Base-by-base conservation (phyloP, 2,888 invertebrate species). In the Tetanocera ferruginea region DNA sequence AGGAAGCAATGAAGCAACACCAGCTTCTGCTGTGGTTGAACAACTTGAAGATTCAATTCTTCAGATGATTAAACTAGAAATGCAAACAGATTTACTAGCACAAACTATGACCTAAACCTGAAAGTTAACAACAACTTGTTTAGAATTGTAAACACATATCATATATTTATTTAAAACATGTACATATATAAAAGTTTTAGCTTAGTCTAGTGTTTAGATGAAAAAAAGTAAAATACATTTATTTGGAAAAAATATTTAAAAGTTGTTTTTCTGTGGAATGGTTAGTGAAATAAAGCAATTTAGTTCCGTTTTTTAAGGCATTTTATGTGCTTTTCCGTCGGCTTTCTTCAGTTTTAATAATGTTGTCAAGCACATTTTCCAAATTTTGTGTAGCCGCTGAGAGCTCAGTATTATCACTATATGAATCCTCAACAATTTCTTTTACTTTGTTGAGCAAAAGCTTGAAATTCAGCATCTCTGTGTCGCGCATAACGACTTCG, bases 381-480 rank as follows among this genome's bases (percentile, higher is more conserved):
- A 90, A 84, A 78, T 89, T 87, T 72, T 89, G 87, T 6, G 90
- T 90, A 49, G 90, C 90, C 51, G 85, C 87, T 49, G 90, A 88
- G 3, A 90, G 81, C 64, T 89, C 89, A 8, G 85, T 86, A 82
- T 90, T 90, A 82, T 90, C 90, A 79, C 89, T 89, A 62, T 89
- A 88, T 0, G 90, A 89, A 71, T 90, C 90, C 64, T 89, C 88
- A 17, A 89, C 87, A 67, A 90, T 90, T 78, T 90, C 90, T 77
- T 87, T 89, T 6, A 90, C 90, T 82, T 88, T 89, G 76, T 86
- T 82, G 49, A 90, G 82, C 71, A 90, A 81, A 49, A 87, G 83
- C 79, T 87, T 88, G 73, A 90, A 90, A 76, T 89, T 89, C 0
- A 79, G 79, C 89, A 90, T 90, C 82, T 89, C 87, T 9, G 88